A percentile compares a stretch with the other conserved stretches of the same genome.
Evolutionary conservation across 2,113 vertebrate genomes (phyloP).

Genomic region (Smithornis capensis): DNA sequence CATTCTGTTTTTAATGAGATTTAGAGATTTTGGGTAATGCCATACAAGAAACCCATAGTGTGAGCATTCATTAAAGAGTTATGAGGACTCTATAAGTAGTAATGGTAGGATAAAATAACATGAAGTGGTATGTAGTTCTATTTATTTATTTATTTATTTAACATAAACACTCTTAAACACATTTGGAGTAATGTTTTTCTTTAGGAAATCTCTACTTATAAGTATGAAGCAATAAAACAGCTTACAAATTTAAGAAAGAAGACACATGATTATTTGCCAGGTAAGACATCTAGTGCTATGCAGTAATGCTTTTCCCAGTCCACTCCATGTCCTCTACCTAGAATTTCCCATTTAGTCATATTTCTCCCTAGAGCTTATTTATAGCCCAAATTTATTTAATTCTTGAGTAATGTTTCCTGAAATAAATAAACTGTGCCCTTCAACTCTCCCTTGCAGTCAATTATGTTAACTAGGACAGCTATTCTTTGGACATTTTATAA

Average conservation of each 20-base stretch:
- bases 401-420: background rate
- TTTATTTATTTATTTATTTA: background rate
- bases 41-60: background rate
- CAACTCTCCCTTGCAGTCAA: conserved; percentile 36
- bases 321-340: background rate
- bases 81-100: background rate
- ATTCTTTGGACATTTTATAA: conserved; percentile 51
- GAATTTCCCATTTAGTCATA: background rate
- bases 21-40: background rate
- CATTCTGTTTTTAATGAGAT: background rate
- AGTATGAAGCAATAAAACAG: background rate
- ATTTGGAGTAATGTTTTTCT: background rate
- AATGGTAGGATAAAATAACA: background rate
- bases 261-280: background rate
- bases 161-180: background rate
- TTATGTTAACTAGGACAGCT: conserved; percentile 61
- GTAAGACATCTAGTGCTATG: background rate
- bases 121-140: background rate
- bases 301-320: background rate
- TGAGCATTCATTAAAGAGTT: background rate
- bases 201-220: background rate
- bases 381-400: background rate
- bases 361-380: background rate
- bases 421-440: conserved; percentile 19
- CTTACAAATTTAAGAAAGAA: background rate